Conservation (phyloP, 2,797 vertebrate genomes). For the Gambelia wislizenii region DNA sequence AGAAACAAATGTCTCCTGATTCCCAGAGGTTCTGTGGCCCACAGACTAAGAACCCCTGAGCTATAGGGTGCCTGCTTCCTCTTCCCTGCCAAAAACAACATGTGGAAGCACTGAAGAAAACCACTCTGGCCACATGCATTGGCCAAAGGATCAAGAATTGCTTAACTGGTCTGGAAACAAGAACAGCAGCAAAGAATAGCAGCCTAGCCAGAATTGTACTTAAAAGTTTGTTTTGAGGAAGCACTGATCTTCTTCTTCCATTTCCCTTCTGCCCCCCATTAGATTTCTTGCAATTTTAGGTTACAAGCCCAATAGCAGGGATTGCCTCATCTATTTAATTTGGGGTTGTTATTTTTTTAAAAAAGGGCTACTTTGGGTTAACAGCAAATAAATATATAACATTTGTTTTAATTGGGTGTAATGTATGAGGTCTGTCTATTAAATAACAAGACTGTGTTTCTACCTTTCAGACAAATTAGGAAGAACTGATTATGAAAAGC, state of each 20-base stretch:
- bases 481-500: too few relatives aligned
- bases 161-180: background rate
- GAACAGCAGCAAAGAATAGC: background rate
- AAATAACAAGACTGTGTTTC: too few relatives aligned
- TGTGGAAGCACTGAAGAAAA: background rate
- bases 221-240: background rate
- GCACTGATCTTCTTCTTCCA: background rate
- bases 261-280: too few relatives aligned
- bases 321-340: background rate
- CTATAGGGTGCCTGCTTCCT: background rate
- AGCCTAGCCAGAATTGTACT: background rate
- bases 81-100: background rate
- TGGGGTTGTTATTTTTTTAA: background rate
- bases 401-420: background rate
- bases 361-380: background rate
- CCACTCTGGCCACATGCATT: background rate
- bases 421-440: too few relatives aligned
- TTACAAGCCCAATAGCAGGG: background rate
- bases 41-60: too few relatives aligned
- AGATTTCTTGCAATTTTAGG: background rate
- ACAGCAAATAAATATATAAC: background rate
- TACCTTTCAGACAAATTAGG: too few relatives aligned
- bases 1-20: too few relatives aligned
- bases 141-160: background rate
- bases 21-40: too few relatives aligned